A percentile compares a stretch with the other conserved stretches of the same genome.
Conservation (phyloP, 2,888 invertebrate species). For the Oeneis ivallda region DNA sequence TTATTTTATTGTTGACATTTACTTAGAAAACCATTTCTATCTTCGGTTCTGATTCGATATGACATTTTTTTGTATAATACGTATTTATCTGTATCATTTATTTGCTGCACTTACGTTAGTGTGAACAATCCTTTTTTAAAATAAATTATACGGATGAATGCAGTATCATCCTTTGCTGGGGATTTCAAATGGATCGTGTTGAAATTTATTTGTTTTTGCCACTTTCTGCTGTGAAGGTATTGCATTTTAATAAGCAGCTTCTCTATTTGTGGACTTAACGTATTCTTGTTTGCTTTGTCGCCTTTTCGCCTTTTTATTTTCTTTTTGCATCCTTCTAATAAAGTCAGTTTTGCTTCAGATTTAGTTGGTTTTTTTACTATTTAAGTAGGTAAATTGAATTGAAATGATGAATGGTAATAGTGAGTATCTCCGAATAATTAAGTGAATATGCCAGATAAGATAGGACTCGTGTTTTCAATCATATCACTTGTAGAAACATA, state of each 20-base stretch:
- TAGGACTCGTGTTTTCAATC: too few species aligned
- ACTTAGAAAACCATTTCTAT: too few species aligned
- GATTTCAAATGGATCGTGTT: slow-evolving; percentile 16
- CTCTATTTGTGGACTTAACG: neutral
- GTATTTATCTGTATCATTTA: slow-evolving; percentile 44
- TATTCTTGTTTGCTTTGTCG: neutral
- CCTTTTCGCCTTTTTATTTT: neutral
- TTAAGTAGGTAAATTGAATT: too few species aligned
- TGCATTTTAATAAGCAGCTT: neutral
- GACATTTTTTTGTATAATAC: neutral
- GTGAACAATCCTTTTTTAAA: slow-evolving; percentile 38
- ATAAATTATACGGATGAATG: slow-evolving; percentile 27
- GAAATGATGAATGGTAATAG: too few species aligned
- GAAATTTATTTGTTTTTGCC: slow-evolving; percentile 11
- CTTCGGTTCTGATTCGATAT: too few species aligned
- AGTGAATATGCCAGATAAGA: too few species aligned
- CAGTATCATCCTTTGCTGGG: slow-evolving; percentile 17
- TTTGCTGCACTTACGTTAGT: slow-evolving; percentile 51
- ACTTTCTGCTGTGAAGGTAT: neutral
- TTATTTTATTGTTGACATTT: too few species aligned
- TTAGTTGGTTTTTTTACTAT: too few species aligned
- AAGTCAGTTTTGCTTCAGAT: too few species aligned
- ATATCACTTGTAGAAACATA: too few species aligned
- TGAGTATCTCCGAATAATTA: too few species aligned
- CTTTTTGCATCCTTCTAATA: too few species aligned